Percentiles rank a stretch among this genome's conserved stretches.
Conservation (phyloP, 2,888 invertebrate genomes). For the Cataglyphis albicans region DNA sequence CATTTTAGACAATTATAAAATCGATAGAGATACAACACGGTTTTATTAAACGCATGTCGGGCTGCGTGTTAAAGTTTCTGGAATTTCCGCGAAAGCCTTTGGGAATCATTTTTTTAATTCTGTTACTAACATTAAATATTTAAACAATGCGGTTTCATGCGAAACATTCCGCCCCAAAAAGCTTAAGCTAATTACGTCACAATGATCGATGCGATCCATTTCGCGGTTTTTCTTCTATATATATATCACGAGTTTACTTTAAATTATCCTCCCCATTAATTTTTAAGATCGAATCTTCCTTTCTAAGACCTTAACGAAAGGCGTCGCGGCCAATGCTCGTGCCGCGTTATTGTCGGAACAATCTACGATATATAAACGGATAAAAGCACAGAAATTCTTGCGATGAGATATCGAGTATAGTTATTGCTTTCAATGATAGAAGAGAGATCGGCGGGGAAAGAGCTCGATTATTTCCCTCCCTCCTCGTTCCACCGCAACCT, state of each 20-base stretch:
- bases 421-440: constrained; percentile 39
- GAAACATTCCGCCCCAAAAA: background rate
- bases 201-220: constrained; percentile 30
- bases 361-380: constrained; percentile 29
- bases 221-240: background rate
- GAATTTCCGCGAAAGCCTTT: background rate
- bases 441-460: background rate
- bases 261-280: constrained; percentile 40
- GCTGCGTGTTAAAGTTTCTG: background rate
- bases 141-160: background rate
- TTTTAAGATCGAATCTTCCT: constrained; percentile 20
- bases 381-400: constrained; percentile 49
- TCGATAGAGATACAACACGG: background rate
- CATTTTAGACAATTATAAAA: background rate
- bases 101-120: background rate
- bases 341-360: constrained; percentile 39
- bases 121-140: constrained; percentile 1
- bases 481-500: background rate
- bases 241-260: constrained; percentile 25
- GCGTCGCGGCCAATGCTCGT: background rate
- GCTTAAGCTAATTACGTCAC: constrained; percentile 3
- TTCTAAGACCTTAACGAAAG: background rate
- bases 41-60: background rate
- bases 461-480: background rate
- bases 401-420: constrained; percentile 44